Evolutionary conservation across 2,888 invertebrate species (phyloP), one percentile per base, ranked within the genome.

Genomic region (Acrocyrtus sp.): DNA sequence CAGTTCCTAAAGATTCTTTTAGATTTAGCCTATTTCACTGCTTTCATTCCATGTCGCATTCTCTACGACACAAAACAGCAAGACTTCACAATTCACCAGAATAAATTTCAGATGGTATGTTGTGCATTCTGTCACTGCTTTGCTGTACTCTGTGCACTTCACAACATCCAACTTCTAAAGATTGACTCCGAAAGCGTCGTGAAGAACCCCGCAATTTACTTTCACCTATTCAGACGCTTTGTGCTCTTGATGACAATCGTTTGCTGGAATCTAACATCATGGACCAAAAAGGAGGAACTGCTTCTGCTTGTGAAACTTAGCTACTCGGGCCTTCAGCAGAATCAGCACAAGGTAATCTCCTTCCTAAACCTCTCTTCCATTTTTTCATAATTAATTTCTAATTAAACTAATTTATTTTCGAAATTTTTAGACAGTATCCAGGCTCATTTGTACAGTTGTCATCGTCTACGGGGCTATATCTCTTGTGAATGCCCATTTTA

Each of bases 301-400:
- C 22, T n/a, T 24, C 17, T 19, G 17, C 60, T 57, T 43, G 43
- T 51, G 10, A 3, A 29, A 3, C 15, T 19, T 4, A 67, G 43
- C 60, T 60, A n/a, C 43, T 51, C n/a, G 53, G 53, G 43, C 51
- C 51, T 67, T 12, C 24, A 58, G 19, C 50, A 53, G 51, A 67
- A 67, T 67, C 45, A 67, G 15, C 21, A 10, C n/a, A 50, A 58
- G 67, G 58, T 58, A n/a, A 22, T 24, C 50, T 50, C n/a, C 8
- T 50, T 22, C 10, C 19, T 19, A n/a, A 45, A 22, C 5, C 8
- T 24, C 10, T 10, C 3, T 5, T 50, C 24, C 22, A 50, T 4
- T 50, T 22, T 10, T 10, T 12, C 22, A 50, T 8, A 22, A 22
- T 12, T 12, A 27, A 19, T 19, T 27, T 51, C 24, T 50, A 51